Evolutionary conservation across 2,888 invertebrate genomes (phyloP).

Genomic region (Augiades crinisus): DNA sequence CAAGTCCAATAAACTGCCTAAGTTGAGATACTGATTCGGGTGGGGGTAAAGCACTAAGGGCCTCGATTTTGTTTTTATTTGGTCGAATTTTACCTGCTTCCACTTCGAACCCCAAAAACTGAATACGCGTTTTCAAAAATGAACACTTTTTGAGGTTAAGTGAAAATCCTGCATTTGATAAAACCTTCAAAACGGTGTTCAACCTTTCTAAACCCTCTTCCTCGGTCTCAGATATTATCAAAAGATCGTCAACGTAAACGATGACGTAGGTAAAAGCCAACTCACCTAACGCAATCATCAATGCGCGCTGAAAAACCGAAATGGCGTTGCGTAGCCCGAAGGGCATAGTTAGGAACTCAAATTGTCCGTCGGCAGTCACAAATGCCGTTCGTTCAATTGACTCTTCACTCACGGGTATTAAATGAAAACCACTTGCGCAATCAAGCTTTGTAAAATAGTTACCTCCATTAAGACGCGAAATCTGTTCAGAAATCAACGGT

Average conservation of each 20-base stretch:
- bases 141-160: slow-evolving; percentile 35
- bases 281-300: slow-evolving; percentile 26
- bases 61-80: slow-evolving; percentile 36
- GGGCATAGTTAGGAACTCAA: slow-evolving; percentile 37
- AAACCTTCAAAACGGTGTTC: slow-evolving; percentile 26
- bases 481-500: neutral
- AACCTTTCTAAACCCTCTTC: slow-evolving; percentile 25
- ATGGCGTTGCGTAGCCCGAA: slow-evolving; percentile 35
- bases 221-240: slow-evolving; percentile 24
- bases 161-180: slow-evolving; percentile 37
- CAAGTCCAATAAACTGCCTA: slow-evolving; percentile 1
- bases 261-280: slow-evolving; percentile 26
- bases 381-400: slow-evolving; percentile 2
- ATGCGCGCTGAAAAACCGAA: slow-evolving; percentile 34
- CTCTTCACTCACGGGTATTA: neutral
- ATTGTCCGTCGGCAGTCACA: slow-evolving; percentile 27
- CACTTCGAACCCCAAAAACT: slow-evolving; percentile 36
- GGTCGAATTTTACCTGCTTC: slow-evolving; percentile 34
- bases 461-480: neutral
- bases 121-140: slow-evolving; percentile 34
- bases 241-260: slow-evolving; percentile 40
- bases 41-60: slow-evolving; percentile 32
- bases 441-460: neutral
- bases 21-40: slow-evolving; percentile 35
- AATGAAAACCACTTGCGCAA: slow-evolving; percentile 1